These are phyloP conservation scores for Tenebrosternarchus preto DNA, from an alignment of 2,113 vertebrate genomes.

Conservation along the genomic window DNA sequence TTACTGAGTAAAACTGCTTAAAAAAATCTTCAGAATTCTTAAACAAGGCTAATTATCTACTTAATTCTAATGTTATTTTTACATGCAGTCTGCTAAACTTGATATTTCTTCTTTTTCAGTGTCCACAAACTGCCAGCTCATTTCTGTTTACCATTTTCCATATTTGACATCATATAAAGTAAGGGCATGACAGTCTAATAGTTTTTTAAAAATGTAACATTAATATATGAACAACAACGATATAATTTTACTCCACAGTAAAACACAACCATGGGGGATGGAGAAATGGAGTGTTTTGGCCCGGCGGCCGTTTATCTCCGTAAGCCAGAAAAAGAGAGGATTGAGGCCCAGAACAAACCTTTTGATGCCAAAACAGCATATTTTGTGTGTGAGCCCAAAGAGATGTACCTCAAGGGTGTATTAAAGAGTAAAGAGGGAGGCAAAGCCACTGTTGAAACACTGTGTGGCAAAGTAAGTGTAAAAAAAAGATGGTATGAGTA, in stretches of 20 bases:
- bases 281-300: slow-evolving; percentile 83
- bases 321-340: slow-evolving; percentile 82
- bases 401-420: slow-evolving; percentile 79
- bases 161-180: slow-evolving; percentile 16
- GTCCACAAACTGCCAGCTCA: neutral
- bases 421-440: slow-evolving; percentile 77
- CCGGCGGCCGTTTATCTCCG: slow-evolving; percentile 80
- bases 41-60: neutral
- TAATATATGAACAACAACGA: neutral
- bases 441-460: slow-evolving; percentile 78
- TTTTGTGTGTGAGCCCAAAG: slow-evolving; percentile 72
- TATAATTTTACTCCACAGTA: slow-evolving; percentile 47
- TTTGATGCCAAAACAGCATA: slow-evolving; percentile 84
- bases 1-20: neutral
- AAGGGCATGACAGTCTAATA: neutral
- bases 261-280: slow-evolving; percentile 75
- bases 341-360: slow-evolving; percentile 79
- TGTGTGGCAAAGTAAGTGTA: slow-evolving; percentile 70
- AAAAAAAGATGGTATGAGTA: slow-evolving; percentile 28
- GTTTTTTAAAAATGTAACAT: neutral
- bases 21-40: neutral
- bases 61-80: neutral
- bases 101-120: slow-evolving; percentile 5
- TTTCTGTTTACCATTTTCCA: neutral
- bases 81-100: neutral